phyloP scores from a whole-genome alignment of 2,113 vertebrate genomes.

The Grus americana region DNA sequence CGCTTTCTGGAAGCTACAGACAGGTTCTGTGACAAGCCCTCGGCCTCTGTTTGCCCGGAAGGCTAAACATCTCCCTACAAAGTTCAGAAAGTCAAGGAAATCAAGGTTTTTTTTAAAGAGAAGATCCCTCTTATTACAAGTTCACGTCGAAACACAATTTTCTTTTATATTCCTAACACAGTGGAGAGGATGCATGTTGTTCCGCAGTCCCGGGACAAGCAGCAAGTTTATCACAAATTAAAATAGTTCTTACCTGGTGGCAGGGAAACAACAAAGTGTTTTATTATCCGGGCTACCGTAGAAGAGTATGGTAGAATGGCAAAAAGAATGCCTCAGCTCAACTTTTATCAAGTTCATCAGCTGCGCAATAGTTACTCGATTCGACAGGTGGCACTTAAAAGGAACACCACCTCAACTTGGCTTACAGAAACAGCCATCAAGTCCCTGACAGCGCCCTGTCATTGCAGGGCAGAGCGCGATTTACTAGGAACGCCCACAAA shows the following conservation, averaged over 20 bases:
- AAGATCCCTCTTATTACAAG: neutral
- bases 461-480: too few species aligned
- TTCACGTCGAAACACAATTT: neutral
- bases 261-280: neutral
- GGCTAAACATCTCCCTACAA: neutral
- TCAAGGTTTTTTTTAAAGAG: neutral
- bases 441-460: neutral
- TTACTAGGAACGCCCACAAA: neutral
- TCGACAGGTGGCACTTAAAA: neutral
- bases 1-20: neutral
- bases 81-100: neutral
- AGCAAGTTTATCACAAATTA: neutral
- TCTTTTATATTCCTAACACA: neutral
- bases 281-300: neutral
- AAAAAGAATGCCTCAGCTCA: neutral
- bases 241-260: neutral
- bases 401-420: neutral
- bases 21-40: neutral
- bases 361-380: neutral
- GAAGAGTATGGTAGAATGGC: neutral
- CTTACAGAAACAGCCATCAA: neutral
- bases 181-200: neutral
- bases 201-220: neutral
- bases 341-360: neutral
- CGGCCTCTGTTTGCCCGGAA: neutral